phyloP scores from a whole-genome alignment of 2,113 vertebrate genomes.

The Echinops telfairi region DNA sequence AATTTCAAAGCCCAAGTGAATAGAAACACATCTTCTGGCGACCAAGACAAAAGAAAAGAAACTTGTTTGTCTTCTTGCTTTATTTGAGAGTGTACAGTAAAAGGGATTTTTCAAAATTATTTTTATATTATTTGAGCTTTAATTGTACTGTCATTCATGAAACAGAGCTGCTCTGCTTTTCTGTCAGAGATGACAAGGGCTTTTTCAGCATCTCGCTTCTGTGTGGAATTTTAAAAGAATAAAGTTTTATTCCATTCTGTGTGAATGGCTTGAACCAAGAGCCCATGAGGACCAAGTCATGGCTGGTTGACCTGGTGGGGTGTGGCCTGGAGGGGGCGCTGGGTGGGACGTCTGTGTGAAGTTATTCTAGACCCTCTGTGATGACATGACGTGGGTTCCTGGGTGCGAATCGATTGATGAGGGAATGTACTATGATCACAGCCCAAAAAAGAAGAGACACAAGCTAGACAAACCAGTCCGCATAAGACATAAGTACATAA shows the following conservation, averaged over 20 bases:
- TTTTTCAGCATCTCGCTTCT: slow-evolving; percentile 85
- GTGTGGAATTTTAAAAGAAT: slow-evolving; percentile 85
- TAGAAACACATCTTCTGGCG: slow-evolving; percentile 88
- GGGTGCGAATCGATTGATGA: background rate
- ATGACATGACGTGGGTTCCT: slow-evolving; percentile 74
- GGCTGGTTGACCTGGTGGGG: slow-evolving; percentile 59
- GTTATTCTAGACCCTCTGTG: slow-evolving; percentile 56
- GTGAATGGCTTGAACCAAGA: slow-evolving; percentile 85
- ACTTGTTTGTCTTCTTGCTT: slow-evolving; percentile 86
- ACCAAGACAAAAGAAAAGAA: slow-evolving; percentile 82
- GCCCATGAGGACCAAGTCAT: slow-evolving; percentile 75
- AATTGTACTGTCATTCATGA: slow-evolving; percentile 89
- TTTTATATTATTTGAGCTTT: slow-evolving; percentile 88
- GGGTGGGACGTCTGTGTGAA: slow-evolving; percentile 84
- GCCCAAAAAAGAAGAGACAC: slow-evolving; percentile 62
- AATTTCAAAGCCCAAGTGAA: slow-evolving; percentile 80
- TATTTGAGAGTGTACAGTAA: slow-evolving; percentile 88
- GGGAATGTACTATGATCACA: slow-evolving; percentile 76
- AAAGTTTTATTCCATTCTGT: slow-evolving; percentile 88
- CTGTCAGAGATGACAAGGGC: slow-evolving; percentile 88
- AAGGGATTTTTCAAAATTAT: slow-evolving; percentile 83
- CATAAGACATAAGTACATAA: slow-evolving; percentile 75
- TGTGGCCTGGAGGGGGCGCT: slow-evolving; percentile 63
- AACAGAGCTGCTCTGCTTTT: slow-evolving; percentile 87
- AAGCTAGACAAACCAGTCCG: slow-evolving; percentile 78